phyloP scores from a whole-genome alignment of 2,113 vertebrate species.

The Aphelocoma coerulescens region DNA sequence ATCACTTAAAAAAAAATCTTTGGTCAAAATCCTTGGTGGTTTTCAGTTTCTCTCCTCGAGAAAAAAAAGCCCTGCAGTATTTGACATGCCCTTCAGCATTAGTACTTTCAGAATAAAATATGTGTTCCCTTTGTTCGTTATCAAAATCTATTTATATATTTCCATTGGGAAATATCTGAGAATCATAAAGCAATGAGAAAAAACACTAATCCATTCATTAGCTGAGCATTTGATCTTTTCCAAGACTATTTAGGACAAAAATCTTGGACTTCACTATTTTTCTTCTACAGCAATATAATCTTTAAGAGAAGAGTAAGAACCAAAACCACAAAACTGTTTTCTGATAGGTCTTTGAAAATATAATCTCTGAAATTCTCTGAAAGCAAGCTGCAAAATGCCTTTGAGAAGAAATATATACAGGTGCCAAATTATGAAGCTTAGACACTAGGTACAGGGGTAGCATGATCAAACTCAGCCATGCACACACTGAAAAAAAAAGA shows the following conservation, averaged over 20 bases:
- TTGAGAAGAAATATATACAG: neutral
- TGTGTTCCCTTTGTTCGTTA: constrained; percentile 17
- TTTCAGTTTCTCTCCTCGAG: neutral
- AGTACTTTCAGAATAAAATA: constrained; percentile 22
- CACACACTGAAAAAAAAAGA: neutral
- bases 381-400: neutral
- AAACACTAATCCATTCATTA: constrained; percentile 43
- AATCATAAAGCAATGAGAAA: neutral
- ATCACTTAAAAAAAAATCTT: neutral
- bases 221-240: constrained; percentile 43
- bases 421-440: neutral
- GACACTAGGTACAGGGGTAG: neutral
- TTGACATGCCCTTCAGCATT: constrained; percentile 40
- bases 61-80: neutral
- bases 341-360: neutral
- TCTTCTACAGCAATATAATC: neutral
- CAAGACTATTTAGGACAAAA: neutral
- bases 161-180: constrained; percentile 47
- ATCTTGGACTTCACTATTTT: neutral
- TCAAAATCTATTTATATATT: constrained; percentile 46
- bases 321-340: neutral
- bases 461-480: neutral
- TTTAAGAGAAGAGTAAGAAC: neutral
- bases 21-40: neutral
- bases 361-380: neutral